phyloP scores from a whole-genome alignment of 2,797 vertebrate genomes.

The Amniataba percoides region DNA sequence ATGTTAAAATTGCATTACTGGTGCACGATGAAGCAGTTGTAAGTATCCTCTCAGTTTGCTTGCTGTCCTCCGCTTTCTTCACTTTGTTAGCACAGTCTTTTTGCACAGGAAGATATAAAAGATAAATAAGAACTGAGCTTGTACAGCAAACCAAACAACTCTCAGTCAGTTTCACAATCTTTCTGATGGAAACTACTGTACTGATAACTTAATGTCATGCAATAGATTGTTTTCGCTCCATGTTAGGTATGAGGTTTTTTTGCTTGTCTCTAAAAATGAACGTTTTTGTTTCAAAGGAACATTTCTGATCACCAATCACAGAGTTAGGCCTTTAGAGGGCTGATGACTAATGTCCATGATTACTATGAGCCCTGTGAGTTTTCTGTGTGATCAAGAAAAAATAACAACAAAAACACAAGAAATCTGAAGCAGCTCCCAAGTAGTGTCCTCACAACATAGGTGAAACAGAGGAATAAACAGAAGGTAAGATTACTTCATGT shows the following conservation, averaged over 20 bases:
- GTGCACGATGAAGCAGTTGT: not conserved
- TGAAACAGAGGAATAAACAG: not conserved
- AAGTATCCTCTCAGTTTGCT: not conserved
- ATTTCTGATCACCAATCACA: not conserved
- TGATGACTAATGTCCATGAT: slow-evolving; percentile 1
- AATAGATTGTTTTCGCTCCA: not conserved
- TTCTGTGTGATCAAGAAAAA: not conserved
- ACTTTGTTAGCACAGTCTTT: not conserved
- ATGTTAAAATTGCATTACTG: not conserved
- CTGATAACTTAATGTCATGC: not conserved
- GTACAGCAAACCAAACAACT: not conserved
- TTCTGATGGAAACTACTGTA: not conserved
- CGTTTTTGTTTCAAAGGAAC: not conserved
- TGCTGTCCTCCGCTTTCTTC: not conserved
- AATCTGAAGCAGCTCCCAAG: not conserved
- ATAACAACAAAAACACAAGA: not conserved
- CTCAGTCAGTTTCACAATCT: not conserved
- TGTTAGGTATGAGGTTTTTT: not conserved
- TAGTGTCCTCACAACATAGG: not conserved
- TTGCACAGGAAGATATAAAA: not conserved
- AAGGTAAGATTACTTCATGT: not conserved
- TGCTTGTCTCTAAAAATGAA: not conserved
- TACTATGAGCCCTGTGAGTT: not conserved
- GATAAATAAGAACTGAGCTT: not conserved
- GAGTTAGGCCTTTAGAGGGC: not conserved